phyloP scores from a whole-genome alignment of 1,140 invertebrate species.

The Drosophila pachea region DNA sequence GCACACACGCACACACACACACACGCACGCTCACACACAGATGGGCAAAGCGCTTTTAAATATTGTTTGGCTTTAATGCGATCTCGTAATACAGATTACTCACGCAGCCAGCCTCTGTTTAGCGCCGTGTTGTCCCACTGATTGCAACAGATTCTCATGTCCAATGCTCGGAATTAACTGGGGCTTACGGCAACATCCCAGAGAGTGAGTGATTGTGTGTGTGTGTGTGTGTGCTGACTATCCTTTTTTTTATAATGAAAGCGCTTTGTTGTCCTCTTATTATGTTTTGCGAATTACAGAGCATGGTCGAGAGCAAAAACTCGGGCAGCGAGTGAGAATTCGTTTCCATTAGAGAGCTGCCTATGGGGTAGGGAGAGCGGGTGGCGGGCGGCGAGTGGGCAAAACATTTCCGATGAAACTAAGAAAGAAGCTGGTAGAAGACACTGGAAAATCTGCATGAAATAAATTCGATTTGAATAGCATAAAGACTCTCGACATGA shows the following conservation, averaged over 20 bases:
- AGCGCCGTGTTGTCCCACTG: constrained; percentile 29
- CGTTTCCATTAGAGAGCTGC: neutral
- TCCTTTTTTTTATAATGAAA: constrained; percentile 36
- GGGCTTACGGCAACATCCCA: neutral
- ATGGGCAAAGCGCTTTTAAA: constrained; percentile 59
- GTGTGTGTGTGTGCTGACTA: constrained; percentile 12
- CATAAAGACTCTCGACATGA: too few species aligned
- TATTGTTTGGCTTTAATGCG: constrained; percentile 57
- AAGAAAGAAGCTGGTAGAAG: too few species aligned
- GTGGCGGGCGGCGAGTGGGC: too few species aligned
- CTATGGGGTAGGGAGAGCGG: neutral
- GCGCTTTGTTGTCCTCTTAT: constrained; percentile 26
- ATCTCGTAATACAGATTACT: constrained; percentile 45
- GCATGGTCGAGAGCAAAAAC: constrained; percentile 12
- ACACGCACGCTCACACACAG: constrained; percentile 14
- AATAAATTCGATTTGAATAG: too few species aligned
- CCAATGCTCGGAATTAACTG: constrained; percentile 45
- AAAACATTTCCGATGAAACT: too few species aligned
- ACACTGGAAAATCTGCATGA: too few species aligned
- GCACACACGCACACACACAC: neutral
- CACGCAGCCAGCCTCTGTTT: constrained; percentile 44
- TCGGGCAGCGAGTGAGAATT: constrained; percentile 12
- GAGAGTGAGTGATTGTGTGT: constrained; percentile 1
- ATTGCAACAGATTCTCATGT: constrained; percentile 64
- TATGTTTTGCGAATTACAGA: constrained; percentile 4